phyloP scores from a whole-genome alignment of 2,888 invertebrate species.

The Drosophila kambysellisi region DNA sequence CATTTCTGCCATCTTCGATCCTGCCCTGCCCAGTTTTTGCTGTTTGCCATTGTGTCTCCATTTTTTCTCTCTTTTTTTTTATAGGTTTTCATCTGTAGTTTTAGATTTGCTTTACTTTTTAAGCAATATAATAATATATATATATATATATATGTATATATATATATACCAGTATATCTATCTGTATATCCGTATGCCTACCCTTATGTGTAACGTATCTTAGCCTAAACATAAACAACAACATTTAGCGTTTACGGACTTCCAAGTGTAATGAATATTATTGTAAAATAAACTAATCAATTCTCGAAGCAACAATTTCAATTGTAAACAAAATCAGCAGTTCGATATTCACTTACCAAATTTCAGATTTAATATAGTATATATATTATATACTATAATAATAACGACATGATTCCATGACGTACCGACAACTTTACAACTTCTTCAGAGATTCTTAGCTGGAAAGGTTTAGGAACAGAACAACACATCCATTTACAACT shows the following conservation, averaged over 20 bases:
- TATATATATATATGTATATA: not conserved
- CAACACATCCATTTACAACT: not conserved
- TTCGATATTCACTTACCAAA: conserved; percentile 6
- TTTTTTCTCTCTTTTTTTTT: not conserved
- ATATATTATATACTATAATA: too few relatives aligned
- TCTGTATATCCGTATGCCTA: conserved; percentile 25
- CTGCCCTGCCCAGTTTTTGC: conserved; percentile 10
- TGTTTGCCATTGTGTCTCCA: not conserved
- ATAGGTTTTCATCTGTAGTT: conserved; percentile 34
- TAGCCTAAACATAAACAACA: conserved; percentile 10
- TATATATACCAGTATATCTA: conserved; percentile 5
- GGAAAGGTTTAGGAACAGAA: not conserved
- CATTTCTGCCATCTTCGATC: not conserved
- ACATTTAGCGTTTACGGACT: conserved; percentile 23
- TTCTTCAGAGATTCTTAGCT: not conserved
- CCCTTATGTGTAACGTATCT: conserved; percentile 18
- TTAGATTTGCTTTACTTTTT: conserved; percentile 28
- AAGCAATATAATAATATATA: not conserved
- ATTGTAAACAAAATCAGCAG: conserved; percentile 13
- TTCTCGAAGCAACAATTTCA: conserved; percentile 50
- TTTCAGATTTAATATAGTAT: not conserved
- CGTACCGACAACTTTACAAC: too few relatives aligned
- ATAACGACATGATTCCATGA: too few relatives aligned
- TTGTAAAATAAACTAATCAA: conserved; percentile 65
- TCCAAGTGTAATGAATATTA: conserved; percentile 51